phyloP scores from a whole-genome alignment of 2,113 vertebrate species.

The Pygoscelis adeliae region DNA sequence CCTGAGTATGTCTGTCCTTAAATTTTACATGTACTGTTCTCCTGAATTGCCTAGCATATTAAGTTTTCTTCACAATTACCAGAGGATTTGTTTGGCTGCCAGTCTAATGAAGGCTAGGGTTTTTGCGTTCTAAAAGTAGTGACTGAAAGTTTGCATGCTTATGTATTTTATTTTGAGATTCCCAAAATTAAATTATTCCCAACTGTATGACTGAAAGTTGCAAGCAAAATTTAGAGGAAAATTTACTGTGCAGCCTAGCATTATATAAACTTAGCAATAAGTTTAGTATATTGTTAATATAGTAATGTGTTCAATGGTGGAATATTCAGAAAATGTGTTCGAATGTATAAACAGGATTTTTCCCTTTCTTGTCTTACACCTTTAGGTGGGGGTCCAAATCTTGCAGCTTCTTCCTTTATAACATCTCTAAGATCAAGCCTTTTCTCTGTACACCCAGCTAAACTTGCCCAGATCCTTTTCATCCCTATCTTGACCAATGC shows the following conservation, averaged over 20 bases:
- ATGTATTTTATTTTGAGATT: neutral
- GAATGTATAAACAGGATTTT: conserved; percentile 44
- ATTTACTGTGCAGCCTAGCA: neutral
- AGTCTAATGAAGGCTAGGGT: neutral
- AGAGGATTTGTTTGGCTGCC: neutral
- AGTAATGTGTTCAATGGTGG: neutral
- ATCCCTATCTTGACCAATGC: conserved; percentile 58
- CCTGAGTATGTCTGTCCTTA: neutral
- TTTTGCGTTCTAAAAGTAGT: neutral
- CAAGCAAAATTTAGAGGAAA: neutral
- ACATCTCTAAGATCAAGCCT: conserved; percentile 58
- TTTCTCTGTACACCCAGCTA: conserved; percentile 54
- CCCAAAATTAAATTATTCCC: neutral
- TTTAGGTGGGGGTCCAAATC: conserved; percentile 53
- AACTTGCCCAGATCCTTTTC: conserved; percentile 66
- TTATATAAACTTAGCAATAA: neutral
- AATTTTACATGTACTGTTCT: neutral
- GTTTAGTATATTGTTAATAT: neutral
- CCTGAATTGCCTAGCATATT: neutral
- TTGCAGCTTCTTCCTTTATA: conserved; percentile 49
- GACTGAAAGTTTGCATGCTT: conserved; percentile 8
- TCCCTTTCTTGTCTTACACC: conserved; percentile 49
- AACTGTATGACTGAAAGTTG: neutral
- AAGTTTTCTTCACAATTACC: neutral
- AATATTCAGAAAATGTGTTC: neutral